These are phyloP conservation scores for Xyrichtys novacula DNA, from an alignment of 2,797 vertebrate genomes.

Conservation along the genomic window DNA sequence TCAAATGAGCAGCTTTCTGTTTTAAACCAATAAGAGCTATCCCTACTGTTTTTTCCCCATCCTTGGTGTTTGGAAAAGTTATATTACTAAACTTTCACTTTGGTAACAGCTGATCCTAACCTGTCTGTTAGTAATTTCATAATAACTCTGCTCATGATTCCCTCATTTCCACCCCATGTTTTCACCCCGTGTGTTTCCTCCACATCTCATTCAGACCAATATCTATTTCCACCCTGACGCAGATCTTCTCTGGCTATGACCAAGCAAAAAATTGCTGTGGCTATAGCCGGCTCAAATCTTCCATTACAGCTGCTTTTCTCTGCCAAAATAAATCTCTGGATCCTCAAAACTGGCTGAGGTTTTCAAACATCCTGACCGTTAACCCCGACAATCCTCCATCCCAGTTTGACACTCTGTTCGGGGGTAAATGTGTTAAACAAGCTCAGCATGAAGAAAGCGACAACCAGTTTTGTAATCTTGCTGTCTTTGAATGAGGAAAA, in stretches of 20 bases:
- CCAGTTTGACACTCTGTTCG: background rate
- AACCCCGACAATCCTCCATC: background rate
- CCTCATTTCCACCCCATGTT: background rate
- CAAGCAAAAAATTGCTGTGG: slow-evolving; percentile 3
- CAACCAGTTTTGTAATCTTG: background rate
- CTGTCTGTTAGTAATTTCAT: background rate
- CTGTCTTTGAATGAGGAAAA: background rate
- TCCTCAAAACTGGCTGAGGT: background rate
- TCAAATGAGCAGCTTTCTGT: too few species aligned
- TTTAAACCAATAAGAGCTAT: too few species aligned
- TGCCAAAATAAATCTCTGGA: slow-evolving; percentile 1
- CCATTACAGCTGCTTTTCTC: background rate
- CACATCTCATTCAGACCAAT: background rate
- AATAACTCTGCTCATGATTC: background rate
- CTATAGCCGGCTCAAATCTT: slow-evolving; percentile 11
- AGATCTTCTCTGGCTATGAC: slow-evolving; percentile 10
- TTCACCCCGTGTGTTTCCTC: background rate
- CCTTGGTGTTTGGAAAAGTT: too few species aligned
- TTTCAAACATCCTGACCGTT: background rate
- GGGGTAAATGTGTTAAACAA: background rate
- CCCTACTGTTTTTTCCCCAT: too few species aligned
- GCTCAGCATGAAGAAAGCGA: background rate
- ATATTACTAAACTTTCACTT: too few species aligned
- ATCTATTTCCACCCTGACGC: background rate
- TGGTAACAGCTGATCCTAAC: too few species aligned